These are phyloP conservation scores for Macropus fuliginosus DNA, from an alignment of 2,797 vertebrate species.

Conservation along the genomic window DNA sequence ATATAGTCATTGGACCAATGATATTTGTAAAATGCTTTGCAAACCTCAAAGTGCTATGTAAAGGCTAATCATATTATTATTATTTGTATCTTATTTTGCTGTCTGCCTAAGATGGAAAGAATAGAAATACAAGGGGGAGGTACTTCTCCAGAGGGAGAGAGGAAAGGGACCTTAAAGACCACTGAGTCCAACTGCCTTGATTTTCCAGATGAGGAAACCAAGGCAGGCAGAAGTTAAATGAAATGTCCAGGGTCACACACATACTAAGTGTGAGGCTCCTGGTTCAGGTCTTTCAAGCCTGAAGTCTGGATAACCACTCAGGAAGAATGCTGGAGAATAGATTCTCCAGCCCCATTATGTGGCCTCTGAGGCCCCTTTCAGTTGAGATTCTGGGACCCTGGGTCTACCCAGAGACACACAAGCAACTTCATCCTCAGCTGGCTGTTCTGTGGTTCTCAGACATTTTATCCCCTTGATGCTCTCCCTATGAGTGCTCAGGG, in stretches of 20 bases:
- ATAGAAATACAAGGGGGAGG: not conserved
- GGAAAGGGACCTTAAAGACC: not conserved
- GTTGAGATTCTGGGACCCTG: not conserved
- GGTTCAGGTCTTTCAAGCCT: too few species aligned
- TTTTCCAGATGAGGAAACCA: too few species aligned
- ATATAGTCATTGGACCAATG: not conserved
- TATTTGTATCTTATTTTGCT: not conserved
- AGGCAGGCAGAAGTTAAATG: too few species aligned
- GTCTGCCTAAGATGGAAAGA: not conserved
- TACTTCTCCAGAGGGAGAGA: not conserved
- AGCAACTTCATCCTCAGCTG: not conserved
- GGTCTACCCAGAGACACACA: not conserved
- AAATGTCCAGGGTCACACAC: too few species aligned
- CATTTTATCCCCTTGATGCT: not conserved
- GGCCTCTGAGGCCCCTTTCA: not conserved
- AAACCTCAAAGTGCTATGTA: not conserved
- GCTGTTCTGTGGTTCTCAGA: not conserved
- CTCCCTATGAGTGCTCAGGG: not conserved
- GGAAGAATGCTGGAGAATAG: too few species aligned
- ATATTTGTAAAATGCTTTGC: not conserved
- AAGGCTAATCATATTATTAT: not conserved
- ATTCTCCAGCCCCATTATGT: not conserved
- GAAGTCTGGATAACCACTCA: too few species aligned
- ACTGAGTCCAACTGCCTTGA: not conserved
- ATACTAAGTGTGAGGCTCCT: too few species aligned